phyloP scores from a whole-genome alignment of 2,888 invertebrate genomes.

The Caenorhabditis angaria region DNA sequence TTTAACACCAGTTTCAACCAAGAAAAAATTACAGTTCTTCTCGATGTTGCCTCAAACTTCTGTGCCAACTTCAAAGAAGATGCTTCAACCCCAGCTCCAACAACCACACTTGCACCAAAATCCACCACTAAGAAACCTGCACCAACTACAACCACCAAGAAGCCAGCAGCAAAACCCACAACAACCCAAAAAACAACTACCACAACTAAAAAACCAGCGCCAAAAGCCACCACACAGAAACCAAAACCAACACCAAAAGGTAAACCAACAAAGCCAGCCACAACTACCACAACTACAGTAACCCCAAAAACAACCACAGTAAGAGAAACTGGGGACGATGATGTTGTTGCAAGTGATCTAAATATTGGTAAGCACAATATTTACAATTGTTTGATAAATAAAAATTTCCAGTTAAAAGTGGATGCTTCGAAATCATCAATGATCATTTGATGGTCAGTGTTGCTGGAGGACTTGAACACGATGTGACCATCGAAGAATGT shows the following conservation, averaged over 20 bases:
- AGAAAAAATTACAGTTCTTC: slow-evolving; percentile 40
- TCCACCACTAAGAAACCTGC: slow-evolving; percentile 26
- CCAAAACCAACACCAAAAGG: slow-evolving; percentile 6
- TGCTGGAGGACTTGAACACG: slow-evolving; percentile 69
- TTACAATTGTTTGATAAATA: not conserved
- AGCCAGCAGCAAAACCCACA: not conserved
- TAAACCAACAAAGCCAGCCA: slow-evolving; percentile 11
- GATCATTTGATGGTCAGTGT: slow-evolving; percentile 62
- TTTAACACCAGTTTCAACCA: no score
- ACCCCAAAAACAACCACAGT: slow-evolving; percentile 19
- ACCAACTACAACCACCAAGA: not conserved
- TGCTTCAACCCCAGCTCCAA: not conserved
- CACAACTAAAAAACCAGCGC: slow-evolving; percentile 6
- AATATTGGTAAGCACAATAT: slow-evolving; percentile 26
- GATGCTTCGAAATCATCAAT: slow-evolving; percentile 60
- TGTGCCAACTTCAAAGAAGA: slow-evolving; percentile 41
- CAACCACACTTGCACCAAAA: not conserved
- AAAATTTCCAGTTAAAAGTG: slow-evolving; percentile 28
- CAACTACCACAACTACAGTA: slow-evolving; percentile 13
- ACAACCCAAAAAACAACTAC: slow-evolving; percentile 5
- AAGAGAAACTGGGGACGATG: slow-evolving; percentile 23
- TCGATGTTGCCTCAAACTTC: slow-evolving; percentile 39
- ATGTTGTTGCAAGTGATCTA: slow-evolving; percentile 15
- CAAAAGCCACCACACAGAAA: slow-evolving; percentile 11
- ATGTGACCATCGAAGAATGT: slow-evolving; percentile 67